Evolutionary conservation across 53 echinoderm and acorn worm genomes (phyloP).

Genomic region (Glandiceps talaboti): DNA sequence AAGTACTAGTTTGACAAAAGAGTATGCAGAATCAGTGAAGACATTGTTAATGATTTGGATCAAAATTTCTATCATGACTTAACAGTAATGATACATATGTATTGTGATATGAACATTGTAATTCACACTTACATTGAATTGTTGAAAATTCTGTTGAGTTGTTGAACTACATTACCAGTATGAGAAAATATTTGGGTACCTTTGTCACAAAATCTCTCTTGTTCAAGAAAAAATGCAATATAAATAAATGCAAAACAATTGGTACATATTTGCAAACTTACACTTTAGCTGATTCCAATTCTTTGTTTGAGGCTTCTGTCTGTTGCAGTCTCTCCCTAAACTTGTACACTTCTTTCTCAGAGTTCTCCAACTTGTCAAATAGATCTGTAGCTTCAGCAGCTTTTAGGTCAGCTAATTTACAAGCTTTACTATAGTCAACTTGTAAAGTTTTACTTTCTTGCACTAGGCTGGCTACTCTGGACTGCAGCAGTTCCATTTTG

Average conservation of each 20-base stretch:
- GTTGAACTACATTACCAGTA: no score
- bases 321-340: constrained; percentile 44
- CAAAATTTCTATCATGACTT: no score
- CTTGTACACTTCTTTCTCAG: constrained; percentile 49
- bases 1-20: no score
- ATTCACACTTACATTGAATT: no score
- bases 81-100: no score
- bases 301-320: constrained; percentile 36
- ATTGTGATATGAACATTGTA: no score
- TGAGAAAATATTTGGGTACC: no score
- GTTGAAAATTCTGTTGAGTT: no score
- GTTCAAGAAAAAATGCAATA: background rate
- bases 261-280: no score
- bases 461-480: constrained; percentile 19
- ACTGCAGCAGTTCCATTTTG: constrained; percentile 35
- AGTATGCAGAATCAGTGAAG: no score
- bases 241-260: no score
- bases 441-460: constrained; percentile 48
- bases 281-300: constrained; percentile 41
- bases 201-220: background rate
- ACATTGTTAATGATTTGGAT: no score
- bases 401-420: constrained; percentile 60
- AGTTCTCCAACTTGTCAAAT: constrained; percentile 51
- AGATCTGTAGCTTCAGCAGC: constrained; percentile 49
- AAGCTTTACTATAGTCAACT: constrained; percentile 68